A percentile compares a stretch with the other conserved stretches of the same genome.
phyloP scores from a whole-genome alignment of 2,888 invertebrate genomes.

The Drosophila quinaria region DNA sequence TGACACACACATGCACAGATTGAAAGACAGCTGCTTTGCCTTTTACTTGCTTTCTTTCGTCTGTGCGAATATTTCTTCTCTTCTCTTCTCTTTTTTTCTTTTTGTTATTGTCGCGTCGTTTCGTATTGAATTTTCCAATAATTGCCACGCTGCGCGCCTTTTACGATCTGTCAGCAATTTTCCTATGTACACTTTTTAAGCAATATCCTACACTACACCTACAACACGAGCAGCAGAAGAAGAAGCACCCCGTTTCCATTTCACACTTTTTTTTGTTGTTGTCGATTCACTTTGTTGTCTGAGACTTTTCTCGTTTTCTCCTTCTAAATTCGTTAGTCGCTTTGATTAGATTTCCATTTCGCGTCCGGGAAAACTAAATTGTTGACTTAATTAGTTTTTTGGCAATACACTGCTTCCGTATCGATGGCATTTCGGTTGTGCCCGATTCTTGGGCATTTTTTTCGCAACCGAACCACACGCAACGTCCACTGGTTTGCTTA shows the following conservation, averaged over 20 bases:
- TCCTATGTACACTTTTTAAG: constrained; percentile 60
- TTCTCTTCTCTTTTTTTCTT: constrained; percentile 10
- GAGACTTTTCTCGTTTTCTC: constrained; percentile 39
- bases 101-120: constrained; percentile 60
- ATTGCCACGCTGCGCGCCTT: constrained; percentile 54
- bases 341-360: constrained; percentile 43
- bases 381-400: constrained; percentile 31
- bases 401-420: constrained; percentile 14
- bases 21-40: constrained; percentile 54
- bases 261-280: constrained; percentile 40
- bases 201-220: constrained; percentile 47
- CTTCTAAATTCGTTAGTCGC: constrained; percentile 31
- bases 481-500: constrained; percentile 35
- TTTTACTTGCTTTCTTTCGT: constrained; percentile 38
- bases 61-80: constrained; percentile 10
- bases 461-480: constrained; percentile 35
- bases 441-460: constrained; percentile 31
- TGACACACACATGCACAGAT: constrained; percentile 27
- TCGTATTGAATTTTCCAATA: constrained; percentile 75
- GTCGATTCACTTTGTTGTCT: constrained; percentile 24
- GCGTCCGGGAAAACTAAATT: constrained; percentile 35
- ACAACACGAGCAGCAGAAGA: constrained; percentile 25
- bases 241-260: constrained; percentile 62
- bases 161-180: constrained; percentile 63
- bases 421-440: constrained; percentile 17